Evolutionary conservation across 2,888 invertebrate species (phyloP).

Genomic region (Ophion costatus): DNA sequence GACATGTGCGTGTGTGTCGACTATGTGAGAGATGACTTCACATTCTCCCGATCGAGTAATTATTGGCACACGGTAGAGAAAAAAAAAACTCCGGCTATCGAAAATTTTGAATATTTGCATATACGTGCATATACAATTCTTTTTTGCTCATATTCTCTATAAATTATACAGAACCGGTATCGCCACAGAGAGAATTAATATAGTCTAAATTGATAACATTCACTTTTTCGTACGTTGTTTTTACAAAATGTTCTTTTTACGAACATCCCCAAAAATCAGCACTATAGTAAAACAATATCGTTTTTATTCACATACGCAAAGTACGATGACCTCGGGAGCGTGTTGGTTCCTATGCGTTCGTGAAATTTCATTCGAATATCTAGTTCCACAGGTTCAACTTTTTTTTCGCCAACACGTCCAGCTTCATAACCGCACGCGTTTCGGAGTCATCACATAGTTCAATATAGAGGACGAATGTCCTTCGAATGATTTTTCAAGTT

Average conservation of each 20-base stretch:
- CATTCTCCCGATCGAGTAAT: neutral
- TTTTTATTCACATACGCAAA: conserved; percentile 11
- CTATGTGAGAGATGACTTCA: too few relatives aligned
- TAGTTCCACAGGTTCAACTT: conserved; percentile 24
- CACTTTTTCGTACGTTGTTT: neutral
- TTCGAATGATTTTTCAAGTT: too few relatives aligned
- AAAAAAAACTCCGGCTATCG: too few relatives aligned
- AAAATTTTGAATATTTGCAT: too few relatives aligned
- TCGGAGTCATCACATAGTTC: neutral
- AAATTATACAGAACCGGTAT: too few relatives aligned
- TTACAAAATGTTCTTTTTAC: neutral
- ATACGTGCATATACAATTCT: too few relatives aligned
- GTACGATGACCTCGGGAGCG: conserved; percentile 9
- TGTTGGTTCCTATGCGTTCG: neutral
- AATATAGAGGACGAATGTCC: neutral
- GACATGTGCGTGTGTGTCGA: too few relatives aligned
- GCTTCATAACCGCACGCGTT: neutral
- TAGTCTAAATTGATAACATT: too few relatives aligned
- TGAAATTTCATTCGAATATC: conserved; percentile 7
- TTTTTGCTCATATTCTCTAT: too few relatives aligned
- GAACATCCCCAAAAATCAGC: neutral
- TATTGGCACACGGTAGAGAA: too few relatives aligned
- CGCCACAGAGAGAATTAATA: too few relatives aligned
- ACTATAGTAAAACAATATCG: neutral
- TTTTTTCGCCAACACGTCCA: neutral